Evolutionary conservation across 2,888 invertebrate genomes (phyloP).

Genomic region (Tenodera sinensis): DNA sequence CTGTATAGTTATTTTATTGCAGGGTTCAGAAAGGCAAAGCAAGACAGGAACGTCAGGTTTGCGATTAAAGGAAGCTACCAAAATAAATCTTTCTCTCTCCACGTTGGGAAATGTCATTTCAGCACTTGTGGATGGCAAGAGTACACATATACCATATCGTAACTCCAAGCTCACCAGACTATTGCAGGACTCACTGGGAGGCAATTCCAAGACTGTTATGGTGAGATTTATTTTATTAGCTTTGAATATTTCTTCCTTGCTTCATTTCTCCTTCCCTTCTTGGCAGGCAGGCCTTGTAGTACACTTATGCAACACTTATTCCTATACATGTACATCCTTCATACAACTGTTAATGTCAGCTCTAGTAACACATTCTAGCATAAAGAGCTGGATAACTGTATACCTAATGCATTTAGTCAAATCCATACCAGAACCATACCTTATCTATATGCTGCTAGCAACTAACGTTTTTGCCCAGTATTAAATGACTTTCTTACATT

Average conservation of each 20-base stretch:
- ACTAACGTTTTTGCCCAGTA: too few species aligned
- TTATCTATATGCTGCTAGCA: too few species aligned
- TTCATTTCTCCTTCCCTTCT: constrained; percentile 6
- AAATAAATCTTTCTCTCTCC: constrained; percentile 95
- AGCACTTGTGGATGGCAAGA: constrained; percentile 95
- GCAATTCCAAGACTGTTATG: constrained; percentile 94
- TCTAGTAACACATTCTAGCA: too few species aligned
- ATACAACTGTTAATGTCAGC: too few species aligned
- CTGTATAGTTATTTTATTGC: constrained; percentile 30
- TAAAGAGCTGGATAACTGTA: too few species aligned
- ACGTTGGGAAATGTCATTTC: constrained; percentile 98
- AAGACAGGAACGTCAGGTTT: constrained; percentile 95
- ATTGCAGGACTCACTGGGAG: constrained; percentile 94
- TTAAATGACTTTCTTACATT: too few species aligned
- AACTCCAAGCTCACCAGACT: constrained; percentile 94
- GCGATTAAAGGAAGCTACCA: constrained; percentile 92
- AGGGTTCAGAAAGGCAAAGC: constrained; percentile 96
- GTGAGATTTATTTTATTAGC: constrained; percentile 46
- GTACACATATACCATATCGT: constrained; percentile 95
- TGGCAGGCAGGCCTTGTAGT: too few species aligned
- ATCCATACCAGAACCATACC: too few species aligned
- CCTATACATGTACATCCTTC: too few species aligned
- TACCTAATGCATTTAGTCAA: too few species aligned
- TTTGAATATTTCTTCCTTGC: background rate
- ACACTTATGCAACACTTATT: too few species aligned